Base-by-base conservation (phyloP, 2,797 vertebrate genomes). In the Diplodus puntazzo region DNA sequence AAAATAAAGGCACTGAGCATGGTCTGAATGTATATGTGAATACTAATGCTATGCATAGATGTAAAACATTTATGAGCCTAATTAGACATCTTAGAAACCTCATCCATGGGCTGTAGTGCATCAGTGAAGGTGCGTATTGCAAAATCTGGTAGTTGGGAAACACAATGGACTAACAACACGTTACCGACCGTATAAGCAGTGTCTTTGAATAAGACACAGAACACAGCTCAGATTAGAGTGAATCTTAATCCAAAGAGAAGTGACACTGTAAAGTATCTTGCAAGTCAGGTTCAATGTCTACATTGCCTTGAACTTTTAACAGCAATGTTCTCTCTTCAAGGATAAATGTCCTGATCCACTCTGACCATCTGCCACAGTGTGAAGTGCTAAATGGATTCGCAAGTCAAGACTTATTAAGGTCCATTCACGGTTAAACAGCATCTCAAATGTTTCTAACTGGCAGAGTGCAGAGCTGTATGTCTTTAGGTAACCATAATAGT, bases 301-400 rank as follows among this genome's bases (percentile, higher is more conserved):
- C n/a, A 65, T 70, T 58, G 39, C 27, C 52, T 46, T 63, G 75
- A 65, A 34, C 67, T 77, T 62, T 79, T 75, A 82, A 75, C 55
- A 67, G 53, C 73, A 79, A 78, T 77, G 58, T 65, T 85, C 77
- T 71, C 27, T 58, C 53, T 76, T 78, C 63, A 81, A 83, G 81
- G 77, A 71, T 69, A 85, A 77, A 65, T 46, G 74, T 79, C 83
- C 80, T 62, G 50, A 80, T 73, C 80, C 50, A 27, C 55, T 77
- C 48, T 60, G 61, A 65, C 68, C 27, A 42, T 55, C 69, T 70
- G 79, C 70, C 39, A 66, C 17, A 30, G 57, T 39, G 53, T 60
- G 58, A 77, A 80, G 79, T 64, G 73, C 73, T 83, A 69, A 79
- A 88, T 88, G 75, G 80, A 85, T 85, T 81, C 72, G 77, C 81